These are phyloP conservation scores for Amblyraja radiata DNA, from an alignment of 2,797 vertebrate species.

Conservation along the genomic window DNA sequence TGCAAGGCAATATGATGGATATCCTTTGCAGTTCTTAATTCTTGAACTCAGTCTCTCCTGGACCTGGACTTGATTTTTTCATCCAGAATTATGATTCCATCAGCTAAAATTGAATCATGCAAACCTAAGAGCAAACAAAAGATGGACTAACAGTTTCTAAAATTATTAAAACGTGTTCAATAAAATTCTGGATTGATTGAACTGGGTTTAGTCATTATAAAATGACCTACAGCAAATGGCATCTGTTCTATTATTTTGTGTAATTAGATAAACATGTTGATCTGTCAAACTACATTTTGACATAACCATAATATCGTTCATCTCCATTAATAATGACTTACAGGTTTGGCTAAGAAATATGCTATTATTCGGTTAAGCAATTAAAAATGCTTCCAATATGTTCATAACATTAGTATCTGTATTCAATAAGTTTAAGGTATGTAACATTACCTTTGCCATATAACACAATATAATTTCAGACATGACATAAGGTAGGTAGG, in stretches of 20 bases:
- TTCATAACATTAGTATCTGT: not conserved
- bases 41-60: not conserved
- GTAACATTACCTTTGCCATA: not conserved
- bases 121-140: not conserved
- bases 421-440: not conserved
- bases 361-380: not conserved
- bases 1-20: not conserved
- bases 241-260: not conserved
- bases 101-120: not conserved
- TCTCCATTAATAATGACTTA: not conserved
- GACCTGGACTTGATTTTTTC: not conserved
- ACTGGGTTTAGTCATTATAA: not conserved
- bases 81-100: not conserved
- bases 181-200: slow-evolving; percentile 18
- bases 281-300: not conserved
- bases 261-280: slow-evolving; percentile 1
- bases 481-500: not conserved
- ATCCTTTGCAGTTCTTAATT: not conserved
- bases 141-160: not conserved
- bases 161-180: not conserved
- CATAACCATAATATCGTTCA: not conserved
- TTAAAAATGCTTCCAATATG: slow-evolving; percentile 2
- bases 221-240: slow-evolving; percentile 4
- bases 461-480: not conserved
- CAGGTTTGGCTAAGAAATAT: not conserved